Percentiles rank a stretch among this genome's conserved stretches.
phyloP scores from a whole-genome alignment of 2,888 invertebrate genomes.

The Halictus ligatus region DNA sequence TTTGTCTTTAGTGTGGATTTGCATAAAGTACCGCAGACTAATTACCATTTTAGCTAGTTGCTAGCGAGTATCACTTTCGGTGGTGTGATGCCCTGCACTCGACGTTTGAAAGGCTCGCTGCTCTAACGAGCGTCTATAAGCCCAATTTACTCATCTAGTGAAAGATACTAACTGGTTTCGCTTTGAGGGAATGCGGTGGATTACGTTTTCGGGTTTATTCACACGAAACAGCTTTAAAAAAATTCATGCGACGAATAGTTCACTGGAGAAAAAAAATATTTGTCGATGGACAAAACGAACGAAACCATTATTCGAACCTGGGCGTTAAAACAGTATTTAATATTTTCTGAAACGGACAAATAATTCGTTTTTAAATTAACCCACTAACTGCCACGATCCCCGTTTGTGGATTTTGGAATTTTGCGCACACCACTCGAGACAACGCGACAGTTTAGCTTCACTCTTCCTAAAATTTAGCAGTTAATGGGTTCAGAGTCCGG shows the following conservation, averaged over 20 bases:
- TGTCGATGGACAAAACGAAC: no score
- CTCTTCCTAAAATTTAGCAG: no score
- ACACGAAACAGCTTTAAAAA: no score
- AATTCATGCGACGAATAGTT: background rate
- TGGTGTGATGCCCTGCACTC: background rate
- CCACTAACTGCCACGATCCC: no score
- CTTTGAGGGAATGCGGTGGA: background rate
- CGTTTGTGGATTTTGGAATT: no score
- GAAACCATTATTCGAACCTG: no score
- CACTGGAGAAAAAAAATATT: background rate
- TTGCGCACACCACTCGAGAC: no score
- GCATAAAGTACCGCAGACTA: background rate
- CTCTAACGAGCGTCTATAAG: background rate
- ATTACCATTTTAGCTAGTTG: slow-evolving; percentile 2
- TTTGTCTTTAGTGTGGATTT: background rate
- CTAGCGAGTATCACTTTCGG: background rate
- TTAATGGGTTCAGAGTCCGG: no score
- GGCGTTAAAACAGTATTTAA: background rate
- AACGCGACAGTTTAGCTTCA: no score
- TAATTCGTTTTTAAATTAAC: background rate
- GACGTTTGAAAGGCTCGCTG: background rate
- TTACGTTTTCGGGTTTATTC: background rate
- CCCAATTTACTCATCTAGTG: background rate
- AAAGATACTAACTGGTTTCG: background rate
- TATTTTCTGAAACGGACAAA: background rate